Base-by-base conservation (phyloP, 1,140 invertebrate genomes). In the Pseudomyrmex pallidus region DNA sequence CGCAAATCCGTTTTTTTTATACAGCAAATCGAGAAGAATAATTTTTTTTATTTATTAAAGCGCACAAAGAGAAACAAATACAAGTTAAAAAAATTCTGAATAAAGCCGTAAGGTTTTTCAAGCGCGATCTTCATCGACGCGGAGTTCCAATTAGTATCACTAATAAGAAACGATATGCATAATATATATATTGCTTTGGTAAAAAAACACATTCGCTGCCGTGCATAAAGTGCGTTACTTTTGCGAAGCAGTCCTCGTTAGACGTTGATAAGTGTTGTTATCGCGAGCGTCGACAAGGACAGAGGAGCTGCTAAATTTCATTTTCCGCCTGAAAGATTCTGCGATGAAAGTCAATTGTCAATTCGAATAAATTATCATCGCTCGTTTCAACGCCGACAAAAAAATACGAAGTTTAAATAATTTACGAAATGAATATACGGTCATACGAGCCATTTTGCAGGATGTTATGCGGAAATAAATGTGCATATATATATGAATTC, bases 141-240 rank as follows among this genome's bases (percentile, higher is more conserved):
- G 2, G 3, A 15, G 5, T 44, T 20, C 64, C 66, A 72, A 80
- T 80, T 80, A 80, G 44, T 70, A 25, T 48, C 66, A 54, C 54
- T 80, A 80, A 80, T 80, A 59, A 70, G 54, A 59, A 59, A 50
- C 12, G 52, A 70, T 78, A 61, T 15, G 54, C 76, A 57, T 80
- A 52, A 78, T 67, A 72, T 80, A 80, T 80, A 13, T 13, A 52
- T 52, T 15, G 44, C 7, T 17, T 20, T 20, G 76, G 13, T 56
- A n/a, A 17, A 25, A 72, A 80, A 70, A 80, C 66, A 72, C 66
- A 72, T 72, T 8, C 63, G 61, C 61, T 57, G 52, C 7, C 52
- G 57, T 20, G 57, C 56, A 48, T 35, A 20, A 54, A 63, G 52
- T 64, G 52, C 64, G 46, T 52, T 74, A 63, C 7, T 63, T 74